phyloP scores from a whole-genome alignment of 2,888 invertebrate genomes.

The Conus canariensis region DNA sequence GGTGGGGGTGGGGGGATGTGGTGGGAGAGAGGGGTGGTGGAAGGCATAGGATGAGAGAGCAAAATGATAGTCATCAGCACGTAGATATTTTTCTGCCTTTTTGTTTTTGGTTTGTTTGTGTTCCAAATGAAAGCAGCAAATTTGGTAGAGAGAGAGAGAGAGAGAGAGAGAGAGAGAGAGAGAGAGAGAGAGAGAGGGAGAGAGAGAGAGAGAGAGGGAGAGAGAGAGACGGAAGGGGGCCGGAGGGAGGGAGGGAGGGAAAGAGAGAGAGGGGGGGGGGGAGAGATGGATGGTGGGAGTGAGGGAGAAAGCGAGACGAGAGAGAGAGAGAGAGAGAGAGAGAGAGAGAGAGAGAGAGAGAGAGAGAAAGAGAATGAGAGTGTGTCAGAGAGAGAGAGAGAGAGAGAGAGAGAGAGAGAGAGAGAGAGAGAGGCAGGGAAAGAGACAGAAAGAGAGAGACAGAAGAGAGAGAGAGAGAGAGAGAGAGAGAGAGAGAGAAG shows the following conservation, averaged over 20 bases:
- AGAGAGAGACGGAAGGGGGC: background rate
- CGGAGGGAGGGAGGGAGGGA: background rate
- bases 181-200: no score
- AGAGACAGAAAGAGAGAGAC: background rate
- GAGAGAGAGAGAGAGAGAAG: background rate
- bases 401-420: background rate
- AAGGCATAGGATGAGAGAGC: no score
- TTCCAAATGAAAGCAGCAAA: no score
- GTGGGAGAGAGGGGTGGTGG: no score
- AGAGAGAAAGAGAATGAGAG: background rate
- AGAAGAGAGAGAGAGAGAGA: background rate
- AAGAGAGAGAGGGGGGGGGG: no score
- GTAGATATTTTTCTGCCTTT: no score
- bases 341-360: background rate
- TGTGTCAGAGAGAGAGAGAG: background rate
- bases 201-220: slow-evolving; percentile 9
- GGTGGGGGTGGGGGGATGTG: no score
- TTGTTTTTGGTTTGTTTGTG: no score
- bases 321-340: background rate
- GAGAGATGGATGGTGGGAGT: background rate
- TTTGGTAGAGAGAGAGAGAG: no score
- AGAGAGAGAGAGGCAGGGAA: background rate
- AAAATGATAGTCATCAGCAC: no score
- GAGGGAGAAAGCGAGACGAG: background rate
- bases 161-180: no score